Base-by-base conservation (phyloP, 2,113 vertebrate species). In the Phyllopteryx taeniolatus region DNA sequence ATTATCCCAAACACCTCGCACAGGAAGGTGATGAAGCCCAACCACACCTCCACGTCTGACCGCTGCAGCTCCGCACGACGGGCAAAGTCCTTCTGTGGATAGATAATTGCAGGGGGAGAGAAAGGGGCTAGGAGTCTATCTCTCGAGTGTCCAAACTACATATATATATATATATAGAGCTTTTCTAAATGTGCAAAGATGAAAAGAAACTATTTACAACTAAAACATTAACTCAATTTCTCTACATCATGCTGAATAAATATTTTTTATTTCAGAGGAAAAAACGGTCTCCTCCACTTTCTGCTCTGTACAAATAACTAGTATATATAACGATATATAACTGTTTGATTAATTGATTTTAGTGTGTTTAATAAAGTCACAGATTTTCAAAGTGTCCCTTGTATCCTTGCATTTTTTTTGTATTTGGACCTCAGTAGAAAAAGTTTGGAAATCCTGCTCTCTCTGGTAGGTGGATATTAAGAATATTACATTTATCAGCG, bases 21-120 rank as follows among this genome's bases (percentile, higher is more conserved):
- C 79, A 99, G 92, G 68, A 99, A 98, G 68, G 96, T 99, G 94
- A 99, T 98, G 94, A 99, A 99, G 43, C 97, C 98, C 71, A 99
- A 87, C 98, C 98, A 99, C 80, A 91, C 90, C 87, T 99, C 97
- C 89, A 98, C 96, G 0, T 99, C 96, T 0, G 86, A 91, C 85
- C 93, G 95, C 91, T 95, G 97, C 72, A 98, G 90, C 87, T 94
- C 94, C 75, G 96, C 95, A 7, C 98, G 92, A 68, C 92, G 91
- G 1, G 94, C 93, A 89, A 98, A 99, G 89, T 99, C 98, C 78
- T 92, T 95, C 98, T 99, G 94, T 54, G 80, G 39, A 60, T 39
- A 31, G 33, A 77, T 2, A 81, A 17, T 64, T 60, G 17, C 3
- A 22, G 13, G 22, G 20, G 22, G 42, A 20, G 19, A 51, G 43